Evolutionary conservation across 2,113 vertebrate species (phyloP).

Genomic region (Tragelaphus scriptus): DNA sequence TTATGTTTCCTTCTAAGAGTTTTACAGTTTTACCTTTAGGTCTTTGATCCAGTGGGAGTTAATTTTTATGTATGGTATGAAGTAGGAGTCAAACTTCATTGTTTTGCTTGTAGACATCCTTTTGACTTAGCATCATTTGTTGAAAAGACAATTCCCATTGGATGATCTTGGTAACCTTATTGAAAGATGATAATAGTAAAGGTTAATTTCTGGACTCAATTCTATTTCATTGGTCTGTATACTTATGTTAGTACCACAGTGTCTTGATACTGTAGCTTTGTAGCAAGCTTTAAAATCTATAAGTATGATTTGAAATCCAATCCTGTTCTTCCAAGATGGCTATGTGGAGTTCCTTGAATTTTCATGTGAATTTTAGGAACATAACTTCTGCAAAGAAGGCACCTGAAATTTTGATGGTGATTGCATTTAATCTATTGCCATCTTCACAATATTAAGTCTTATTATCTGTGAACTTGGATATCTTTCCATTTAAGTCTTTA

Average conservation of each 20-base stretch:
- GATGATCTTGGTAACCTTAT: not conserved
- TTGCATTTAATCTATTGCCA: not conserved
- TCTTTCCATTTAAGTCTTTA: not conserved
- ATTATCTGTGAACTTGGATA: not conserved
- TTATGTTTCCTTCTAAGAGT: not conserved
- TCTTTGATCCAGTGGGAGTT: not conserved
- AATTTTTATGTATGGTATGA: not conserved
- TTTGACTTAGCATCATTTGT: not conserved
- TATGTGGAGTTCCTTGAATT: not conserved
- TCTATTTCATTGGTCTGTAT: not conserved
- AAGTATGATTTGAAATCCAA: not conserved
- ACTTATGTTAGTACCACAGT: not conserved
- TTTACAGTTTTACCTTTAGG: not conserved
- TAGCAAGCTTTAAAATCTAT: not conserved
- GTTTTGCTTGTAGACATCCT: not conserved
- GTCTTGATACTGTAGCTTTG: not conserved
- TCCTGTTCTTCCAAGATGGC: not conserved
- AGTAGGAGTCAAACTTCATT: not conserved
- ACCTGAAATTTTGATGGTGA: not conserved
- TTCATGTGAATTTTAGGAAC: not conserved
- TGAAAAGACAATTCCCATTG: not conserved
- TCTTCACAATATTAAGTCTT: conserved; percentile 4
- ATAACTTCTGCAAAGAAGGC: not conserved
- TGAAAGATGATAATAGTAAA: not conserved
- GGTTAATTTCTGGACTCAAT: not conserved